Evolutionary conservation across 2,888 invertebrate species (phyloP).

Genomic region (Stenodema calcarata): DNA sequence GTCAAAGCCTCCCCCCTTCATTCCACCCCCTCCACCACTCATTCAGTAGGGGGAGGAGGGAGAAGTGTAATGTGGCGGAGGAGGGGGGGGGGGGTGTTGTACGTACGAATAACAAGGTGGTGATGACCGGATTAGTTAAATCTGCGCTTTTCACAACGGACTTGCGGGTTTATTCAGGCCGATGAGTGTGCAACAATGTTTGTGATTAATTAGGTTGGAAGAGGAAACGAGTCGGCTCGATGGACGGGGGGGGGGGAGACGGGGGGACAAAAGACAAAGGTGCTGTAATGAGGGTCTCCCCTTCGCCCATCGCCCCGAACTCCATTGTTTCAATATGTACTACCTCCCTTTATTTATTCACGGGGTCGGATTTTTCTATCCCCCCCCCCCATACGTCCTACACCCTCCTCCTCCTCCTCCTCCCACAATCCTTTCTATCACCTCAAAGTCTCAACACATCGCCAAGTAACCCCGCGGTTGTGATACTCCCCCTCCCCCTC

Average conservation of each 20-base stretch:
- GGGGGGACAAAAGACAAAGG: neutral
- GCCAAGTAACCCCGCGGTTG: neutral
- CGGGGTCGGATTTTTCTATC: conserved; percentile 25
- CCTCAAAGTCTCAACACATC: neutral
- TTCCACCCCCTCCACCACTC: too few relatives aligned
- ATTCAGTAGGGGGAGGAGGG: too few relatives aligned
- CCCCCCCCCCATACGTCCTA: too few relatives aligned
- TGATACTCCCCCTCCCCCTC: too few relatives aligned
- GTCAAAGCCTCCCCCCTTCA: neutral
- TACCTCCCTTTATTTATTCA: conserved; percentile 49
- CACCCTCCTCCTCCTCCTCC: too few relatives aligned
- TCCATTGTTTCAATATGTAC: conserved; percentile 34
- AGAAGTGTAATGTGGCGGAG: too few relatives aligned
- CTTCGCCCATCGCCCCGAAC: neutral
- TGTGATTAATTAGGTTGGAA: conserved; percentile 37
- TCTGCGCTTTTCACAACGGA: conserved; percentile 38
- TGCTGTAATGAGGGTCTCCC: conserved; percentile 11
- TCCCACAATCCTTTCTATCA: neutral
- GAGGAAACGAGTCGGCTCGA: neutral
- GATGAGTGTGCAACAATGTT: conserved; percentile 50
- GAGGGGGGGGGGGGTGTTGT: neutral
- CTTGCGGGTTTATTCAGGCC: conserved; percentile 11
- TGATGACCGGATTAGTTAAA: conserved; percentile 39
- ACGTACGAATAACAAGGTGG: neutral
- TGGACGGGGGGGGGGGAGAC: too few relatives aligned